Evolutionary conservation across 2,888 invertebrate species (phyloP), one percentile per base, ranked within the genome.

Genomic region (Drosophila macrospina): DNA sequence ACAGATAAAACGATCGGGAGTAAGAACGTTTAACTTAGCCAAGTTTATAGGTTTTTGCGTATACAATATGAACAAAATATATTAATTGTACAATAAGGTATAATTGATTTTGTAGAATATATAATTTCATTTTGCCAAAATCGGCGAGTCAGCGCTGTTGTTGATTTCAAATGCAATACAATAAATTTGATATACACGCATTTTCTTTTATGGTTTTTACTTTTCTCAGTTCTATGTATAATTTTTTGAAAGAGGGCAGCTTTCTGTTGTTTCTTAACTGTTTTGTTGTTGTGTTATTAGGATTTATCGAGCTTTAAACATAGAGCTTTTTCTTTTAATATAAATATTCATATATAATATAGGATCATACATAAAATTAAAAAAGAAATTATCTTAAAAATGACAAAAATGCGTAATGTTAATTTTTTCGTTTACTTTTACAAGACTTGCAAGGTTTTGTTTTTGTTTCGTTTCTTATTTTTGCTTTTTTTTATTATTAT

Each of bases 341-440:
- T 84, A 84, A 76, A 84, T 80, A 84, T 73, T 84, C 69, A 84
- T 80, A 80, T 70, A 78, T 81, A 84, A 78, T 84, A 84, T 78
- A 78, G 81, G 80, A 77, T 67, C 77, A 62, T 78, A 78, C 79
- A 75, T 76, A 76, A 79, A 78, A 74, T 76, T 73, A 79, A 67
- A 66, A 75, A 76, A 62, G 65, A 76, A 79, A 76, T 69, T 75
- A 75, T 64, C 77, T 79, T 79, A 74, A 79, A 71, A 80, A 74
- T 71, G 80, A 77, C 67, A 77, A 65, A 65, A 71, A 67, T 71
- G 71, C 67, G 55, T 60, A 34, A 54, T 32, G 34, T 66, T 50
- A 45, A 63, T 56, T 62, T 63, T 56, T 71, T 64, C 65, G 48
- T 62, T 66, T 60, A 67, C 41, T 69, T 74, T 78, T 60, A 78